Conservation (phyloP, 2,113 vertebrate genomes). For the Tyrannus savana region DNA sequence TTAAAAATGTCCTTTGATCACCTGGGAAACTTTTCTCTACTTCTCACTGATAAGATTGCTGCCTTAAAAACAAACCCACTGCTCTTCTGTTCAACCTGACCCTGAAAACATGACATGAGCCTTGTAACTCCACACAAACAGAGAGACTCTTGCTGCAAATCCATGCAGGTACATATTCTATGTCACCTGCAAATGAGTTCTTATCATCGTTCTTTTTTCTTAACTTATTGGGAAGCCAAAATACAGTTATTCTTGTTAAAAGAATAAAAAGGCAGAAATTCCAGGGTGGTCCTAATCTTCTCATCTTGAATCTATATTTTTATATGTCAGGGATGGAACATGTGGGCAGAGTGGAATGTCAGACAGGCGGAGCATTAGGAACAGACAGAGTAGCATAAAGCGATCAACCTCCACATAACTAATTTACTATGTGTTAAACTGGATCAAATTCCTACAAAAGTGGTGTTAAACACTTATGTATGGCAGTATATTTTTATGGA, state of each 20-base stretch:
- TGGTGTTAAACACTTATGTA: constrained; percentile 55
- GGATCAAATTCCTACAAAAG: constrained; percentile 51
- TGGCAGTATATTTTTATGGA: constrained; percentile 49
- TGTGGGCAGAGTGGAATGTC: constrained; percentile 43
- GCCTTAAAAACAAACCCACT: neutral
- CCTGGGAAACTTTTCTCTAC: constrained; percentile 10
- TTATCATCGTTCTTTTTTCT: neutral
- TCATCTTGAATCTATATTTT: constrained; percentile 38
- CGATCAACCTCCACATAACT: neutral
- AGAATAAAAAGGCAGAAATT: neutral
- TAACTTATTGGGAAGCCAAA: neutral
- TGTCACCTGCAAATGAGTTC: neutral
- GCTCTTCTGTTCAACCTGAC: neutral
- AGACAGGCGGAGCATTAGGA: constrained; percentile 10
- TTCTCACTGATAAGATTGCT: neutral
- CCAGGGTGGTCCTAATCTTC: constrained; percentile 31
- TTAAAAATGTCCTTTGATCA: constrained; percentile 45
- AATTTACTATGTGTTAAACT: constrained; percentile 62
- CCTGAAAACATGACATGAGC: neutral
- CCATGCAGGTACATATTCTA: neutral
- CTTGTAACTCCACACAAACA: neutral
- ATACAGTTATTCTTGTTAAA: neutral
- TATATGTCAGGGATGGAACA: constrained; percentile 15
- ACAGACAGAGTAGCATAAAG: constrained; percentile 22
- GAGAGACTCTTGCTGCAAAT: neutral